Evolutionary conservation across 2,797 vertebrate genomes (phyloP).

Genomic region (Sebastes aleutianus): DNA sequence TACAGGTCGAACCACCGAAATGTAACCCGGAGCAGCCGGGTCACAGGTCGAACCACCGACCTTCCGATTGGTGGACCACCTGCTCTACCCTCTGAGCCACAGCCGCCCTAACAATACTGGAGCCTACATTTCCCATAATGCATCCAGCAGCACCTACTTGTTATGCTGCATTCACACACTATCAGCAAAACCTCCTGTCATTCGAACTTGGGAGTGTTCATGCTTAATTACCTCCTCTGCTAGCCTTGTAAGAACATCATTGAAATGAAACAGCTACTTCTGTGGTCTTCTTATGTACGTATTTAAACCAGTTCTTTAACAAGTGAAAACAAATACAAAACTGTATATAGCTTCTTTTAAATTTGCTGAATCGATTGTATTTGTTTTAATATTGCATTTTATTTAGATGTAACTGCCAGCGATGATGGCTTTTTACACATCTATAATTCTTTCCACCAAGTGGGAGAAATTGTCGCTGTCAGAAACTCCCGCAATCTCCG

Average conservation of each 20-base stretch:
- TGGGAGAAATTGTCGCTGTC: neutral
- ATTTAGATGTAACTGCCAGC: neutral
- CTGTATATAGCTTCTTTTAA: neutral
- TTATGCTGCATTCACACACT: neutral
- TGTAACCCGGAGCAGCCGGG: too few species aligned
- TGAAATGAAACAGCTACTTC: neutral
- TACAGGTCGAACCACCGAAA: too few species aligned
- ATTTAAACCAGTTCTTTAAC: neutral
- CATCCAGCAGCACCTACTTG: neutral
- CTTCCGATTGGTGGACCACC: too few species aligned
- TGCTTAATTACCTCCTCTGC: neutral
- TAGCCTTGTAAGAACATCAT: neutral
- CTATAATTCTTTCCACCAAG: neutral
- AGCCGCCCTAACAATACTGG: too few species aligned
- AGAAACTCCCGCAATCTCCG: neutral
- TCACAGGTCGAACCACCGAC: too few species aligned
- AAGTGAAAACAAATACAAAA: neutral
- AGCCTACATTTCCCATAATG: neutral
- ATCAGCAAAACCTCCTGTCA: neutral
- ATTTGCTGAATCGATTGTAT: neutral
- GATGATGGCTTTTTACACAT: neutral
- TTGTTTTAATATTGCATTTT: neutral
- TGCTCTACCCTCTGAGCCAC: too few species aligned
- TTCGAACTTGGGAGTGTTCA: neutral
- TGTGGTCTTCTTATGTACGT: neutral